Percentiles rank a stretch among this genome's conserved stretches.
Conservation (phyloP, 2,888 invertebrate species). For the Metacarcinus magister region DNA sequence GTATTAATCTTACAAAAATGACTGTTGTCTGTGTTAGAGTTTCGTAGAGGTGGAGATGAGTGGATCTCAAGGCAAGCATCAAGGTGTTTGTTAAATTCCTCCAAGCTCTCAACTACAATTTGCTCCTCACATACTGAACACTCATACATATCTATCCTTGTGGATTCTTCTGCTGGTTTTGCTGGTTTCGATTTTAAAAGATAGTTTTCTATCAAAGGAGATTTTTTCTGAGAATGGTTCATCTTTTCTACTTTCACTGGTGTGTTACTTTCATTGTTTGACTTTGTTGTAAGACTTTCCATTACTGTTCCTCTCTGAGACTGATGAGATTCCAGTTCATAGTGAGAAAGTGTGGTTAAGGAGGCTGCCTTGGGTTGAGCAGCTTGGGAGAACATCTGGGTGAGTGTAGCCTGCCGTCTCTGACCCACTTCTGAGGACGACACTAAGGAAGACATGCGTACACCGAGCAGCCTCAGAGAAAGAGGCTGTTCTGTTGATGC, state of each 20-base stretch:
- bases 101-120: conserved; percentile 60
- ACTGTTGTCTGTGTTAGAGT: background rate
- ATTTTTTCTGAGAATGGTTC: background rate
- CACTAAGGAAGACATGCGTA: conserved; percentile 82
- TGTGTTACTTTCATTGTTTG: background rate
- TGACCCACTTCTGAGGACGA: conserved; percentile 64
- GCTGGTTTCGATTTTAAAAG: conserved; percentile 50
- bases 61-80: conserved; percentile 75
- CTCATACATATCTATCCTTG: conserved; percentile 35
- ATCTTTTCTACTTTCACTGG: background rate
- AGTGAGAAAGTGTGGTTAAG: background rate
- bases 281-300: background rate
- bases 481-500: conserved; percentile 65
- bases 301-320: background rate
- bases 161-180: background rate
- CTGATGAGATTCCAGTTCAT: background rate
- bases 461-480: conserved; percentile 83
- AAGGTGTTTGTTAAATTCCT: conserved; percentile 78
- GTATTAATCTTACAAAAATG: background rate
- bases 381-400: conserved; percentile 74
- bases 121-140: conserved; percentile 79
- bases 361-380: conserved; percentile 43
- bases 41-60: background rate
- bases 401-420: conserved; percentile 80
- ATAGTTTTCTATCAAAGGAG: conserved; percentile 50